These are phyloP conservation scores for Strigamia transsilvanica DNA, from an alignment of 2,888 invertebrate genomes.

Conservation along the genomic window DNA sequence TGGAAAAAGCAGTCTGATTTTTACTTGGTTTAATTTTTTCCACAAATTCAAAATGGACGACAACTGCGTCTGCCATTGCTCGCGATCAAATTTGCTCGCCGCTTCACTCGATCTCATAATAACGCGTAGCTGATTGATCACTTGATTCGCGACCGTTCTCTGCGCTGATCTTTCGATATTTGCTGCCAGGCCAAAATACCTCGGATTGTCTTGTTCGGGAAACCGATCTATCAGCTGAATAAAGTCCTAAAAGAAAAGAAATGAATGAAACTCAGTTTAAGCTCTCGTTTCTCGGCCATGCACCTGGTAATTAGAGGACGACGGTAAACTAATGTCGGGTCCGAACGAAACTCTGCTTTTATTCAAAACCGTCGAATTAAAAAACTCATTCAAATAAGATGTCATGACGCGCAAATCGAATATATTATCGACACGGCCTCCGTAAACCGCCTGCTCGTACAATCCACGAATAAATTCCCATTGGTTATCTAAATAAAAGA, in stretches of 20 bases:
- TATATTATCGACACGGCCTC: slow-evolving; percentile 82
- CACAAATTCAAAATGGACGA: slow-evolving; percentile 80
- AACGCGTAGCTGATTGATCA: slow-evolving; percentile 72
- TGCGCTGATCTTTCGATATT: slow-evolving; percentile 89
- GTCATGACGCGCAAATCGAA: slow-evolving; percentile 75
- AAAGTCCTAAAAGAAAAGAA: slow-evolving; percentile 70
- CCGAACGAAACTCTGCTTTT: slow-evolving; percentile 69
- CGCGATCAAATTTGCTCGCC: slow-evolving; percentile 67
- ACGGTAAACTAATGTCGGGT: slow-evolving; percentile 68
- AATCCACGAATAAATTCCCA: slow-evolving; percentile 82
- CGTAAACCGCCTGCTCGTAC: slow-evolving; percentile 81
- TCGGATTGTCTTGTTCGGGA: slow-evolving; percentile 77
- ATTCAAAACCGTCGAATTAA: slow-evolving; percentile 66
- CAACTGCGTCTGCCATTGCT: slow-evolving; percentile 71
- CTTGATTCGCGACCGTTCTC: slow-evolving; percentile 70
- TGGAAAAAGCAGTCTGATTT: not conserved
- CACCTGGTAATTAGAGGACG: slow-evolving; percentile 68
- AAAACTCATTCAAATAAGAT: slow-evolving; percentile 74
- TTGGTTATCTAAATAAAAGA: slow-evolving; percentile 59
- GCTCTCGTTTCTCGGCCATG: slow-evolving; percentile 53
- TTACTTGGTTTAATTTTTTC: slow-evolving; percentile 75
- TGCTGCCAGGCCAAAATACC: slow-evolving; percentile 82
- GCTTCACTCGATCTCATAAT: slow-evolving; percentile 65
- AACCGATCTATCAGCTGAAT: slow-evolving; percentile 72
- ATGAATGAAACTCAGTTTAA: not conserved